phyloP scores from a whole-genome alignment of 1,140 invertebrate genomes.

The Thalassaphorura encarpata region DNA sequence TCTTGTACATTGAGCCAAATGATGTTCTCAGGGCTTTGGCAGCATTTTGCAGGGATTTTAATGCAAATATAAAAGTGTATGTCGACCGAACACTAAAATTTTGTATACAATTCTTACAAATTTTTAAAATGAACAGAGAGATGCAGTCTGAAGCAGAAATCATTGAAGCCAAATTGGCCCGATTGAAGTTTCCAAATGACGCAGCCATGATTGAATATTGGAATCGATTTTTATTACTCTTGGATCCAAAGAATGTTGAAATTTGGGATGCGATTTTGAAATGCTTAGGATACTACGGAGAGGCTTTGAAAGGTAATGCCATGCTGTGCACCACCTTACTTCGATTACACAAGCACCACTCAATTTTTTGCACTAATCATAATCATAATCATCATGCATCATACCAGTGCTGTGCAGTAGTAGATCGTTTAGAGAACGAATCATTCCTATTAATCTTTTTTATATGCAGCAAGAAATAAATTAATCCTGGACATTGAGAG shows the following conservation, averaged over 20 bases:
- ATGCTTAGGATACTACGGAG: slow-evolving; percentile 8
- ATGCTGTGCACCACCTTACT: background rate
- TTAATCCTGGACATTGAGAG: background rate
- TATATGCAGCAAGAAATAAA: background rate
- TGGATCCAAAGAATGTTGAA: background rate
- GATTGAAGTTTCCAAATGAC: slow-evolving; percentile 5
- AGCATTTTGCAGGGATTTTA: slow-evolving; percentile 8
- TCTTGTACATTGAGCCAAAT: slow-evolving; percentile 9
- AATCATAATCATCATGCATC: too few relatives aligned
- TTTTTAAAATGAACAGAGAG: slow-evolving; percentile 2
- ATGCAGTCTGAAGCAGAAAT: slow-evolving; percentile 1
- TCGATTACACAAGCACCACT: background rate
- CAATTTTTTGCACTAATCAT: background rate
- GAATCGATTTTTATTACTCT: background rate
- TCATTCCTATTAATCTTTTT: background rate
- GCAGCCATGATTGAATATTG: slow-evolving; percentile 7
- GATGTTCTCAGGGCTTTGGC: slow-evolving; percentile 11
- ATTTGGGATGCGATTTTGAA: slow-evolving; percentile 10
- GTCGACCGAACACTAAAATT: background rate
- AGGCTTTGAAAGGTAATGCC: slow-evolving; percentile 8
- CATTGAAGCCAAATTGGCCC: background rate
- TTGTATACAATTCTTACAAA: background rate
- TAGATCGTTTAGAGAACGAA: too few relatives aligned
- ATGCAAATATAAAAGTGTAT: slow-evolving; percentile 9
- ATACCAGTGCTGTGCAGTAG: too few relatives aligned